Conservation (phyloP, 2,888 invertebrate genomes). For the Corbicula japonica region DNA sequence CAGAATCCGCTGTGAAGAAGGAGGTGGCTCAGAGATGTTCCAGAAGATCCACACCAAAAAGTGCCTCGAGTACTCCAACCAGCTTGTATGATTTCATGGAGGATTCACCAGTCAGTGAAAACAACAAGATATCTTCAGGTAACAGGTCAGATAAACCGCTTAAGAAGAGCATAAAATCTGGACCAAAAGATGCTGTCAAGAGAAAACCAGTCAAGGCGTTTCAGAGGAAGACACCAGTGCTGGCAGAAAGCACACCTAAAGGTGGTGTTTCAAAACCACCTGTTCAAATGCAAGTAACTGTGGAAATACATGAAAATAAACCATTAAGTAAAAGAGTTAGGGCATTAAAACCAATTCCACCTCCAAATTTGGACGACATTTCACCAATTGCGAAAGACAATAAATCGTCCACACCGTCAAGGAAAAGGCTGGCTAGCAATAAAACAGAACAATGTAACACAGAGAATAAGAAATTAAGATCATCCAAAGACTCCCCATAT, state of each 20-base stretch:
- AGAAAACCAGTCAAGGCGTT: neutral
- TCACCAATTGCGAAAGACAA: conserved; percentile 29
- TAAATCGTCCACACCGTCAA: conserved; percentile 8
- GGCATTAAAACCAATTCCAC: conserved; percentile 30
- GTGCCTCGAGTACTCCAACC: conserved; percentile 14
- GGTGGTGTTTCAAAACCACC: conserved; percentile 2
- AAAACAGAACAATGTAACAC: neutral
- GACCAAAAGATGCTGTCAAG: neutral
- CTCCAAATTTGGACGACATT: conserved; percentile 40
- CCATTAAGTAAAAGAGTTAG: conserved; percentile 7
- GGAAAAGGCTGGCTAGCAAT: conserved; percentile 6
- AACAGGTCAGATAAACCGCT: neutral
- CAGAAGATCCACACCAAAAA: conserved; percentile 3
- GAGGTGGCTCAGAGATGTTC: too few species aligned
- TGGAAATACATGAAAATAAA: neutral
- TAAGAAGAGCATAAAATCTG: neutral
- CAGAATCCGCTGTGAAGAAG: too few species aligned
- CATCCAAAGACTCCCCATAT: conserved; percentile 4
- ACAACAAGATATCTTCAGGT: neutral
- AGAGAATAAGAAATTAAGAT: too few species aligned
- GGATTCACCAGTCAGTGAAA: conserved; percentile 34
- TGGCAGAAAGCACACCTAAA: conserved; percentile 18
- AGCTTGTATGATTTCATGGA: conserved; percentile 39
- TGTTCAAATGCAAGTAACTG: neutral
- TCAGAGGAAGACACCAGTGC: neutral